Evolutionary conservation across 2,888 invertebrate genomes (phyloP).

Genomic region (Lypha dubia): DNA sequence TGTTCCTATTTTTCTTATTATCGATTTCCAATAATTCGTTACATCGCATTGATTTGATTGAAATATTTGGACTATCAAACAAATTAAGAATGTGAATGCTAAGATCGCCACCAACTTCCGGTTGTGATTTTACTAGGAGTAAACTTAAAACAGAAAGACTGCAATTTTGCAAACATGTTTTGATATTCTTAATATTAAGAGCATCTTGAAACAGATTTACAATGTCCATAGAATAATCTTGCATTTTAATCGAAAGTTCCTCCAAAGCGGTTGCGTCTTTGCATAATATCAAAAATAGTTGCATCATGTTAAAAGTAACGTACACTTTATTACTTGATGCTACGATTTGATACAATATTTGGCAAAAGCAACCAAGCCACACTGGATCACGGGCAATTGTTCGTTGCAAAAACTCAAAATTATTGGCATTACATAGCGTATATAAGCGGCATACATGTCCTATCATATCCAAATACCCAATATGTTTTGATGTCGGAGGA

Average conservation of each 20-base stretch:
- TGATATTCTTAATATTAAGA: constrained; percentile 68
- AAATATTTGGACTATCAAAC: constrained; percentile 48
- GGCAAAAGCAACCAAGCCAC: constrained; percentile 73
- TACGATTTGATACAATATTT: constrained; percentile 67
- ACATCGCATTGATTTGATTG: constrained; percentile 58
- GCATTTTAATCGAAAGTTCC: constrained; percentile 75
- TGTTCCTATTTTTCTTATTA: constrained; percentile 42
- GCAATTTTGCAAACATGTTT: constrained; percentile 74
- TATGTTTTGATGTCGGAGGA: constrained; percentile 48
- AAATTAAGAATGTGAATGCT: constrained; percentile 24
- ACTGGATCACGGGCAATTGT: constrained; percentile 79
- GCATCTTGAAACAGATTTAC: constrained; percentile 75
- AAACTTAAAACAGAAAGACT: constrained; percentile 75
- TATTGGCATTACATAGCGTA: constrained; percentile 75
- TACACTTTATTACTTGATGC: constrained; percentile 28
- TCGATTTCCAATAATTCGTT: constrained; percentile 11
- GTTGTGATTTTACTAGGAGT: constrained; percentile 76
- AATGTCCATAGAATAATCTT: constrained; percentile 68
- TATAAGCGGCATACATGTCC: constrained; percentile 80
- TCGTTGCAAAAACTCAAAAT: constrained; percentile 77
- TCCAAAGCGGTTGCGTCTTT: constrained; percentile 76
- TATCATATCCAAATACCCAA: constrained; percentile 75
- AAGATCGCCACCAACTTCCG: constrained; percentile 40
- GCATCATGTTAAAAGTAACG: constrained; percentile 72
- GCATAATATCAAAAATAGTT: constrained; percentile 77